A percentile compares a stretch with the other conserved stretches of the same genome.
phyloP scores from a whole-genome alignment of 2,797 vertebrate genomes.

The Macrochelys suwanniensis region DNA sequence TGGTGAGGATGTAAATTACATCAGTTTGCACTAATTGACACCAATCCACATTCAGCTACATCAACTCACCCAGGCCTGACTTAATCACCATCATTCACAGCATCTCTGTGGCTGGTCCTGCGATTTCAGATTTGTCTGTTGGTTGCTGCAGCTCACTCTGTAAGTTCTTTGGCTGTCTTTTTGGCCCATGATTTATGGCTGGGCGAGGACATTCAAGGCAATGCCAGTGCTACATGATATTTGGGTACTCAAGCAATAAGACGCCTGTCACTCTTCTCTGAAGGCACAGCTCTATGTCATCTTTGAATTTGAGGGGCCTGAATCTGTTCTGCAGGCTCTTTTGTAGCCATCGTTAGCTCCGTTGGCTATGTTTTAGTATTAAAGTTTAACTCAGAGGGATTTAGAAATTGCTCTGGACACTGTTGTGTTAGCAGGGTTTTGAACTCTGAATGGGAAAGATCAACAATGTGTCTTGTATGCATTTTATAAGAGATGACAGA shows the following conservation, averaged over 20 bases:
- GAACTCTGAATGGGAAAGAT: slow-evolving; percentile 66
- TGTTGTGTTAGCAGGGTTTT: slow-evolving; percentile 71
- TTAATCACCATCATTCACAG: fast-evolving
- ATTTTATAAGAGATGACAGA: slow-evolving; percentile 74
- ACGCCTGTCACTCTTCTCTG: neutral
- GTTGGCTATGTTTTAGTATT: slow-evolving; percentile 43
- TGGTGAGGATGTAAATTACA: neutral
- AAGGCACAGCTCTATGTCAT: neutral
- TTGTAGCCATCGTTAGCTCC: slow-evolving; percentile 57
- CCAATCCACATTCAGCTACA: fast-evolving
- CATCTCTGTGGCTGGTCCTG: neutral
- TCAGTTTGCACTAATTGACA: neutral
- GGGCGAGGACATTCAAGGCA: neutral
- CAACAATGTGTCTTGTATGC: slow-evolving; percentile 64
- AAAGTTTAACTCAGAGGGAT: slow-evolving; percentile 68
- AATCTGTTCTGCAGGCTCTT: slow-evolving; percentile 29
- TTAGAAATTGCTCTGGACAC: slow-evolving; percentile 77
- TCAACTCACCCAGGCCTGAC: neutral
- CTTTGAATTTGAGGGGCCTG: slow-evolving; percentile 23
- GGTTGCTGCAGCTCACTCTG: neutral
- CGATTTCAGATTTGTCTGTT: neutral
- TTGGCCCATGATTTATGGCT: neutral
- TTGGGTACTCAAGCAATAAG: neutral
- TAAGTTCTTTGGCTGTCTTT: neutral
- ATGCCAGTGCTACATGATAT: neutral